Evolutionary conservation across 2,888 invertebrate genomes (phyloP).

Genomic region (Ophonus ardosiacus): DNA sequence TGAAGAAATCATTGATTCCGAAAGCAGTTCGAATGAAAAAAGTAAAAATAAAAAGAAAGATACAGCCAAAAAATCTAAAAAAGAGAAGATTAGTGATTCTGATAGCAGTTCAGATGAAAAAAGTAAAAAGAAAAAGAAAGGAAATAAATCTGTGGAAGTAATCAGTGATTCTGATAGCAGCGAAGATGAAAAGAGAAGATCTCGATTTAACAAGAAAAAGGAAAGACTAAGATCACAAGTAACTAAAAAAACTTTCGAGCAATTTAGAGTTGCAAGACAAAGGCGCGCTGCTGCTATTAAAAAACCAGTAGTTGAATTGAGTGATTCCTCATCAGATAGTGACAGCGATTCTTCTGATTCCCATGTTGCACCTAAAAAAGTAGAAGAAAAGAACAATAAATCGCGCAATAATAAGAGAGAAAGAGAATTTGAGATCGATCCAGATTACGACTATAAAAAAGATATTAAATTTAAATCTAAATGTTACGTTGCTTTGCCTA

Average conservation of each 20-base stretch:
- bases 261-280: not conserved
- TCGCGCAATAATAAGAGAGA: conserved; percentile 29
- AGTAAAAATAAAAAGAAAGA: conserved; percentile 35
- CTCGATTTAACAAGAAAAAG: conserved; percentile 18
- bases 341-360: conserved; percentile 41
- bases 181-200: not conserved
- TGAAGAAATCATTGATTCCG: not conserved
- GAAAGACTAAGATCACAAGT: conserved; percentile 33
- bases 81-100: conserved; percentile 25
- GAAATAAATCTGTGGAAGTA: not conserved
- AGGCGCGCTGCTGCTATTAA: not conserved
- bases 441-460: conserved; percentile 63
- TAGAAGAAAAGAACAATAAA: conserved; percentile 13
- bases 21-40: not conserved
- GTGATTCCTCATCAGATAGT: conserved; percentile 9
- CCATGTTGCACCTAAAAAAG: not conserved
- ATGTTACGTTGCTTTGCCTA: conserved; percentile 70
- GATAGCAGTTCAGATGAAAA: conserved; percentile 30
- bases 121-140: not conserved
- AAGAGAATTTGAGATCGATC: conserved; percentile 9
- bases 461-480: conserved; percentile 69
- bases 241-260: conserved; percentile 47
- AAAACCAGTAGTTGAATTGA: not conserved
- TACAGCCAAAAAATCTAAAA: not conserved
- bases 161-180: not conserved